Evolutionary conservation across 1,140 invertebrate species (phyloP).

Genomic region (Anadara kagoshimensis): DNA sequence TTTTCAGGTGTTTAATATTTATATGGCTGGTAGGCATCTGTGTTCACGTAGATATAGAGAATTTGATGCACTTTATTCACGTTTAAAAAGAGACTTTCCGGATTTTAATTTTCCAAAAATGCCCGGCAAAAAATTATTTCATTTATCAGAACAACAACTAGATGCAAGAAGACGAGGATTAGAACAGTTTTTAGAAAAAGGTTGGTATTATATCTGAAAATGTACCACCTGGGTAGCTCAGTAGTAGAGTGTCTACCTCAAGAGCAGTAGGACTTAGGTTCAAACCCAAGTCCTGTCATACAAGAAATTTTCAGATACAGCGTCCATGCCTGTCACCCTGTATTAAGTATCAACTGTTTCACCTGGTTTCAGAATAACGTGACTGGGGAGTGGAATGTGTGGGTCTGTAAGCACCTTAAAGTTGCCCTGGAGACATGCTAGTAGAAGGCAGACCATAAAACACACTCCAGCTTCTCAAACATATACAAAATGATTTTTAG

Average conservation of each 20-base stretch:
- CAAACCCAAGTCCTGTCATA: no score
- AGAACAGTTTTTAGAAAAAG: constrained; percentile 98
- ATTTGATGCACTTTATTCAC: constrained; percentile 91
- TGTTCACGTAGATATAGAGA: constrained; percentile 97
- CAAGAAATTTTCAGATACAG: background rate
- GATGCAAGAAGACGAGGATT: constrained; percentile 93
- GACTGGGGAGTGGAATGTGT: no score
- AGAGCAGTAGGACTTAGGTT: no score
- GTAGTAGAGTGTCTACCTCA: no score
- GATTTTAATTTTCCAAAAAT: constrained; percentile 99
- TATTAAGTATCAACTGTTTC: no score
- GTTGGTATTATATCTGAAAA: constrained; percentile 43
- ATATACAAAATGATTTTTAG: no score
- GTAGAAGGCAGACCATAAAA: no score
- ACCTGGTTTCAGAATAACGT: no score
- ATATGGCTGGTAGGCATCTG: constrained; percentile 98
- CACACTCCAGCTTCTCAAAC: no score
- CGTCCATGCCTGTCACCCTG: background rate
- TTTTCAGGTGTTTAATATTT: constrained; percentile 92
- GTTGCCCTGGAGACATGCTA: no score
- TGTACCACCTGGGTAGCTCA: no score
- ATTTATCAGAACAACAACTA: constrained; percentile 95
- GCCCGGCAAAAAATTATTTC: constrained; percentile 99
- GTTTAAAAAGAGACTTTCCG: constrained; percentile 95
- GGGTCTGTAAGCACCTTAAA: no score